phyloP scores from a whole-genome alignment of 2,113 vertebrate genomes.

The Trachemys scripta region DNA sequence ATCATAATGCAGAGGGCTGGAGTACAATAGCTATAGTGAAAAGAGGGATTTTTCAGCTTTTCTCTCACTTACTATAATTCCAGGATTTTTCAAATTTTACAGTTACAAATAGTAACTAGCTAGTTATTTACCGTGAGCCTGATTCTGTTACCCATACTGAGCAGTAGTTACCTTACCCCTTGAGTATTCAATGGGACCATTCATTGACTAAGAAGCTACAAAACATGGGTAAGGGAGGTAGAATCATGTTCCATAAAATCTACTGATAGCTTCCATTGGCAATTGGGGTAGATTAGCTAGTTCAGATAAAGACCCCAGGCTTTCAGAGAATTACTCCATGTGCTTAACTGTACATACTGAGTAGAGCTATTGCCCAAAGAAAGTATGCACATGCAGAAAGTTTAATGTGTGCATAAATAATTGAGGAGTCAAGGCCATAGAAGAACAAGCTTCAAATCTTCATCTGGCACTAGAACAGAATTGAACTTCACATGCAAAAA shows the following conservation, averaged over 20 bases:
- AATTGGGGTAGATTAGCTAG: not conserved
- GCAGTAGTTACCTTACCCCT: not conserved
- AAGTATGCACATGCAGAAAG: not conserved
- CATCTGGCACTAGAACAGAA: not conserved
- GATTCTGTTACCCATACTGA: not conserved
- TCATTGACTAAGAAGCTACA: not conserved
- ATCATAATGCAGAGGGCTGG: not conserved
- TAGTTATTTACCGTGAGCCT: not conserved
- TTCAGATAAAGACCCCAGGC: not conserved
- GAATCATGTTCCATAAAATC: not conserved
- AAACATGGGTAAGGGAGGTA: not conserved
- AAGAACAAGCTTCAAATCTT: not conserved
- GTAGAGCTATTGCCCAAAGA: not conserved
- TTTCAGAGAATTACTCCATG: not conserved
- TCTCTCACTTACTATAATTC: not conserved
- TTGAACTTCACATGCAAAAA: not conserved
- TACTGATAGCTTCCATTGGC: not conserved
- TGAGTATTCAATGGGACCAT: not conserved
- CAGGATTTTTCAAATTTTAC: not conserved
- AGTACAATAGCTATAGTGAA: not conserved
- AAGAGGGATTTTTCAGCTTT: not conserved
- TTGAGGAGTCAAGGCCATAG: not conserved
- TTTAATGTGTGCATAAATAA: not conserved
- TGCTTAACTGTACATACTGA: slow-evolving; percentile 18
- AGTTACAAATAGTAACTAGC: not conserved